Evolutionary conservation across 2,797 vertebrate species (phyloP).

Genomic region (Hoplostethus mediterraneus): DNA sequence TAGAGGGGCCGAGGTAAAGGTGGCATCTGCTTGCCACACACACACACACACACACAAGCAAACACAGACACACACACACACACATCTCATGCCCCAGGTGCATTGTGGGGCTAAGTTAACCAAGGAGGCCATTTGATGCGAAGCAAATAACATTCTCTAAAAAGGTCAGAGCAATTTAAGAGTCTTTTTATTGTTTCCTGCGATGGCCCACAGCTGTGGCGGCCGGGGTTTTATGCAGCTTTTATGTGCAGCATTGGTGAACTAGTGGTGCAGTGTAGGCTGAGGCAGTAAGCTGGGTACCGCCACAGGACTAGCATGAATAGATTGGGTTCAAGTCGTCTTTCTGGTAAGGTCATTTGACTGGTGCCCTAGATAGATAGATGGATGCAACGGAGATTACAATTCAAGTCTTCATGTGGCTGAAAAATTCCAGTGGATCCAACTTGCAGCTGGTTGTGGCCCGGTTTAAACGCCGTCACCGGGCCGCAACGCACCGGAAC

Average conservation of each 20-base stretch:
- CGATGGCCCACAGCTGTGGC: constrained; percentile 67
- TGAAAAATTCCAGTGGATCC: too few relatives aligned
- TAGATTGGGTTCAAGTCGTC: neutral
- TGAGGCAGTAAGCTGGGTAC: neutral
- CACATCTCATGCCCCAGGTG: constrained; percentile 63
- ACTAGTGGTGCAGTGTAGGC: neutral
- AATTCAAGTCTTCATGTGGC: too few relatives aligned
- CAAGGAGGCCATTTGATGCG: constrained; percentile 67
- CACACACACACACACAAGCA: constrained; percentile 27
- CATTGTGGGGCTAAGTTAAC: constrained; percentile 66
- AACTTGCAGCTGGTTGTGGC: too few relatives aligned
- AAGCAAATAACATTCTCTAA: constrained; percentile 73
- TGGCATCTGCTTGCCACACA: constrained; percentile 73
- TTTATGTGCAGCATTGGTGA: constrained; percentile 38
- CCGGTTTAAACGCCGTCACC: too few relatives aligned
- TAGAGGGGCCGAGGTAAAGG: constrained; percentile 69
- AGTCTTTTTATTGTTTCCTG: constrained; percentile 77
- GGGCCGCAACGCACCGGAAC: too few relatives aligned
- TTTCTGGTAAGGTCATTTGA: neutral
- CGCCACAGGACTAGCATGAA: neutral
- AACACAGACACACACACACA: constrained; percentile 4
- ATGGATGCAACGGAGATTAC: too few relatives aligned
- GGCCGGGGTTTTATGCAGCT: constrained; percentile 38
- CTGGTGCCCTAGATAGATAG: neutral
- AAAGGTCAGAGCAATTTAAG: constrained; percentile 83